A percentile compares a stretch with the other conserved stretches of the same genome.
These are phyloP conservation scores for Microcebus lehilahytsara DNA, from an alignment of 2,113 vertebrate genomes.

Conservation along the genomic window DNA sequence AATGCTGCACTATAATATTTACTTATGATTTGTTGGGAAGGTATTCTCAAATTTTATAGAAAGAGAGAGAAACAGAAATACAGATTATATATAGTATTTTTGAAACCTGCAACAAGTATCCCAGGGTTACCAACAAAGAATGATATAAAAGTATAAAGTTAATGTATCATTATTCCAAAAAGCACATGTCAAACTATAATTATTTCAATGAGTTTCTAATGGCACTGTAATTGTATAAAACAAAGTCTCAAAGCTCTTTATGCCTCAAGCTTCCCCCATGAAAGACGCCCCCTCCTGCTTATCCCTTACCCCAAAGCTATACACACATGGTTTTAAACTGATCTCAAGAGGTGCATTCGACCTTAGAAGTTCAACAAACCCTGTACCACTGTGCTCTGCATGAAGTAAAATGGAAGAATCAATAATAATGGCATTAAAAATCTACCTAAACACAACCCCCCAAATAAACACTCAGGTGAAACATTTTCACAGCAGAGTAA, in stretches of 20 bases:
- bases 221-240: background rate
- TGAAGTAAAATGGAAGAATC: background rate
- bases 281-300: background rate
- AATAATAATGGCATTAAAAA: background rate
- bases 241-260: background rate
- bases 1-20: background rate
- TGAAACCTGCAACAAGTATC: background rate
- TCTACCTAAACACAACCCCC: background rate
- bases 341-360: background rate
- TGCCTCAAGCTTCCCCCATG: background rate
- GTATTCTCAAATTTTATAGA: background rate
- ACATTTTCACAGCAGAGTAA: background rate
- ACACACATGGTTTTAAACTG: background rate
- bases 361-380: background rate
- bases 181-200: background rate
- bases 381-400: background rate
- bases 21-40: background rate
- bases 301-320: background rate
- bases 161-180: constrained; percentile 16
- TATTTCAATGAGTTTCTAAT: background rate
- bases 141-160: background rate
- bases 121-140: background rate
- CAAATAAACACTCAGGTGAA: background rate
- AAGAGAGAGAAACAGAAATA: background rate
- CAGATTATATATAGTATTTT: background rate